Evolutionary conservation across 2,113 vertebrate genomes (phyloP).

Genomic region (Pterocles orientalis): DNA sequence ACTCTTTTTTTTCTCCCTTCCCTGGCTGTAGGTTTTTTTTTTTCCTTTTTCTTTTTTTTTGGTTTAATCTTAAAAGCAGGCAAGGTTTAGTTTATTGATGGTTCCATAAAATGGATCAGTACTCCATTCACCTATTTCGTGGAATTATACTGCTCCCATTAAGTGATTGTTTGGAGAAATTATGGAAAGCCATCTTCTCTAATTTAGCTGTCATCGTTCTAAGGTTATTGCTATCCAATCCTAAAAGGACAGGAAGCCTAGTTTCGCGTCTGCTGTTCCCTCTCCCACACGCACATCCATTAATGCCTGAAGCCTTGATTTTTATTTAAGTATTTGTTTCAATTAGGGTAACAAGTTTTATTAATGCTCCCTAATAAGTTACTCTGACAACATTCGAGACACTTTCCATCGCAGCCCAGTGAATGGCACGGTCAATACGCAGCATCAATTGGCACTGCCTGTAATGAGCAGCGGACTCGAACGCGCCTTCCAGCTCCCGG

Average conservation of each 20-base stretch:
- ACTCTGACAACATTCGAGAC: not conserved
- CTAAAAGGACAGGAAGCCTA: conserved; percentile 77
- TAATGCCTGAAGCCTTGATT: conserved; percentile 80
- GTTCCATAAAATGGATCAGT: conserved; percentile 87
- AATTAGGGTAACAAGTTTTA: conserved; percentile 26
- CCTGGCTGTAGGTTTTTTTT: not conserved
- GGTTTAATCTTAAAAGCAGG: conserved; percentile 79
- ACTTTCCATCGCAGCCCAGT: rapidly evolving
- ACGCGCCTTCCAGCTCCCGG: not conserved
- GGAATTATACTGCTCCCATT: conserved; percentile 89
- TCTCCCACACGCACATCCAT: conserved; percentile 77
- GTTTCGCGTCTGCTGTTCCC: conserved; percentile 77
- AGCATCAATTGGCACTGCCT: not conserved
- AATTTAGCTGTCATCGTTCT: conserved; percentile 79
- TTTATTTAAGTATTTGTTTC: conserved; percentile 77
- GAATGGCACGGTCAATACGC: not conserved
- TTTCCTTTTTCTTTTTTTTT: not conserved
- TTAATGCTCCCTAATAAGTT: conserved; percentile 37
- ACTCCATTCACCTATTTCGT: conserved; percentile 86
- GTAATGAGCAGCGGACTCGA: not conserved
- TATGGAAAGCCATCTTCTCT: conserved; percentile 81
- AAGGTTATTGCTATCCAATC: conserved; percentile 77
- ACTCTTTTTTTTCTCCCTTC: conserved; percentile 57
- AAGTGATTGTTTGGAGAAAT: conserved; percentile 96
- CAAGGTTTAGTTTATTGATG: conserved; percentile 84